phyloP scores from a whole-genome alignment of 64 coral and sea anemone genomes.

The Exaiptasia diaphana region DNA sequence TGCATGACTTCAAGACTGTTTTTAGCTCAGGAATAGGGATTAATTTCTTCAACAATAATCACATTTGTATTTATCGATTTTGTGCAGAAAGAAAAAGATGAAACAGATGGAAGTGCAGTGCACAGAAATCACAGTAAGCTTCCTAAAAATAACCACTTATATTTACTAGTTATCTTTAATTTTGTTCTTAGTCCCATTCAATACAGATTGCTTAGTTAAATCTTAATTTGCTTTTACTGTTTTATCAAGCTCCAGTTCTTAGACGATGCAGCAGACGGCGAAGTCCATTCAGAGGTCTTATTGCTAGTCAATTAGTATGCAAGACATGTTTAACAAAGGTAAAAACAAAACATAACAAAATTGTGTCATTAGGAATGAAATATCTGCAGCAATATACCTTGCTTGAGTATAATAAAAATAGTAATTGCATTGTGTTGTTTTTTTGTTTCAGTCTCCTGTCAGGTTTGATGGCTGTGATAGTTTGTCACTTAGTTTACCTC shows the following conservation, averaged over 20 bases:
- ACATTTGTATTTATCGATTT: no score
- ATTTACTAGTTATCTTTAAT: not conserved
- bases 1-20: no score
- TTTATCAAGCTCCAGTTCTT: conserved; percentile 24
- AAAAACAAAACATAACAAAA: not conserved
- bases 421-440: no score
- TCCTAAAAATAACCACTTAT: not conserved
- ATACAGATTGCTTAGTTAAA: no score
- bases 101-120: not conserved
- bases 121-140: not conserved
- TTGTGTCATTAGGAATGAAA: no score
- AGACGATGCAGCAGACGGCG: conserved; percentile 45
- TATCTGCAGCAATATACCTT: no score
- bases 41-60: no score
- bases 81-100: conserved; percentile 7
- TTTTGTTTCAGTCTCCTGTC: conserved; percentile 70
- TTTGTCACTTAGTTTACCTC: conserved; percentile 77
- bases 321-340: conserved; percentile 86
- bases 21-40: no score
- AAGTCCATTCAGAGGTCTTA: conserved; percentile 77
- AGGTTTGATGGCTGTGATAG: conserved; percentile 95
- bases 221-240: not conserved
- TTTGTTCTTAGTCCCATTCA: not conserved
- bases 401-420: no score
- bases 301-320: conserved; percentile 91